Evolutionary conservation across 64 coral and sea anemone genomes (phyloP).

Genomic region (Cladopsammia gracilis): DNA sequence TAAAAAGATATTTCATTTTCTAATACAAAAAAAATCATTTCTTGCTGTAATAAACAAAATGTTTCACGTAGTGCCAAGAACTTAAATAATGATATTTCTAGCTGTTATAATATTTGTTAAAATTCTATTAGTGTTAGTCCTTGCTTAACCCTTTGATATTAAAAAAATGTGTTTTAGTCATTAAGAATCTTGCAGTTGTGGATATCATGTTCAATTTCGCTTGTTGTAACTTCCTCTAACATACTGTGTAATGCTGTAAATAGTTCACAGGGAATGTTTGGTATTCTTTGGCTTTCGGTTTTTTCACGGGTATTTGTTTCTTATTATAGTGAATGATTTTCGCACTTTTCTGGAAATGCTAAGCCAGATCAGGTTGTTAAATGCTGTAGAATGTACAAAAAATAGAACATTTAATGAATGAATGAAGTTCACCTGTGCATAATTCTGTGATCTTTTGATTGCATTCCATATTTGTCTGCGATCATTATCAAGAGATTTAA

Average conservation of each 20-base stretch:
- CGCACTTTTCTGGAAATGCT: too few relatives aligned
- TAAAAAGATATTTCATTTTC: slow-evolving; percentile 18
- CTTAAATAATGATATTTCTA: neutral
- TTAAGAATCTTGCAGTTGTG: neutral
- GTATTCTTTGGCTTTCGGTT: too few relatives aligned
- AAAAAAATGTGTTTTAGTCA: neutral
- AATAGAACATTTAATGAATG: too few relatives aligned
- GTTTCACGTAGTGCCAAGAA: neutral
- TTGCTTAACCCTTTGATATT: neutral
- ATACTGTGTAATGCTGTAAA: too few relatives aligned
- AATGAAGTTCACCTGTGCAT: too few relatives aligned
- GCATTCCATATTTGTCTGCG: neutral
- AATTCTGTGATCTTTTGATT: neutral
- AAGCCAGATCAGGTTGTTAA: too few relatives aligned
- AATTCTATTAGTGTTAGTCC: too few relatives aligned
- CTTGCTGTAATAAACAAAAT: neutral
- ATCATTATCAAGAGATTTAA: neutral
- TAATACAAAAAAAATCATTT: neutral
- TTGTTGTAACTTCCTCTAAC: neutral
- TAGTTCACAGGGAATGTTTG: too few relatives aligned
- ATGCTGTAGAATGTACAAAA: too few relatives aligned
- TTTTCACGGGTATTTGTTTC: too few relatives aligned
- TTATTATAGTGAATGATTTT: too few relatives aligned
- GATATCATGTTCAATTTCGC: neutral
- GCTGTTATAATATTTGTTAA: neutral